Conservation (phyloP, 1,140 invertebrate genomes). For the Cyrtorhinus lividipennis region DNA sequence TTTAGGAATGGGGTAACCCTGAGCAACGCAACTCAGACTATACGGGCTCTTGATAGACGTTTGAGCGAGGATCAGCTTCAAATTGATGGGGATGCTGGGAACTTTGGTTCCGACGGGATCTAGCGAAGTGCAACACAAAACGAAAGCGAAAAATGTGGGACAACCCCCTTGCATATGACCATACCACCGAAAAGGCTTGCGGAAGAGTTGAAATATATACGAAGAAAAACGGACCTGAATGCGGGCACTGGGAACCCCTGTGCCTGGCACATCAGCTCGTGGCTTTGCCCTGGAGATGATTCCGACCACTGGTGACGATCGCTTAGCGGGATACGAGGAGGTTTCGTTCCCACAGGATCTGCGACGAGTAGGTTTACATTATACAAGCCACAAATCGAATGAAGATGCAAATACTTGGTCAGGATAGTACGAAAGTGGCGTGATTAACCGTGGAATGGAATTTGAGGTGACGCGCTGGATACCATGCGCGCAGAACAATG, state of each 20-base stretch:
- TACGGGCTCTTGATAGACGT: background rate
- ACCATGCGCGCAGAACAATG: no score
- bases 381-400: no score
- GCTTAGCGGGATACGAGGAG: slow-evolving; percentile 35
- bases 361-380: background rate
- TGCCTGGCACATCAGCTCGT: slow-evolving; percentile 43
- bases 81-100: slow-evolving; percentile 13
- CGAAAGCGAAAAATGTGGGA: no score
- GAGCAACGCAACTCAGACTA: slow-evolving; percentile 25
- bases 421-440: no score
- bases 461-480: no score
- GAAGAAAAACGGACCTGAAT: slow-evolving; percentile 35
- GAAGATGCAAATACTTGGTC: no score
- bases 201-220: no score
- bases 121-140: no score
- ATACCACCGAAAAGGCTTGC: no score
- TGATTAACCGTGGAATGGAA: no score
- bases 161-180: no score
- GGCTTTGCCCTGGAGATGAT: slow-evolving; percentile 32
- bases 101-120: slow-evolving; percentile 17
- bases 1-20: slow-evolving; percentile 26
- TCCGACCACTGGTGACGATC: slow-evolving; percentile 34
- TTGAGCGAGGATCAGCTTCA: slow-evolving; percentile 4
- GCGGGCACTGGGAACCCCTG: slow-evolving; percentile 49
- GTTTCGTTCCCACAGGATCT: slow-evolving; percentile 41